Percentiles rank a stretch among this genome's conserved stretches.
Evolutionary conservation across 2,113 vertebrate genomes (phyloP).

Genomic region (Ploceus nigricollis): DNA sequence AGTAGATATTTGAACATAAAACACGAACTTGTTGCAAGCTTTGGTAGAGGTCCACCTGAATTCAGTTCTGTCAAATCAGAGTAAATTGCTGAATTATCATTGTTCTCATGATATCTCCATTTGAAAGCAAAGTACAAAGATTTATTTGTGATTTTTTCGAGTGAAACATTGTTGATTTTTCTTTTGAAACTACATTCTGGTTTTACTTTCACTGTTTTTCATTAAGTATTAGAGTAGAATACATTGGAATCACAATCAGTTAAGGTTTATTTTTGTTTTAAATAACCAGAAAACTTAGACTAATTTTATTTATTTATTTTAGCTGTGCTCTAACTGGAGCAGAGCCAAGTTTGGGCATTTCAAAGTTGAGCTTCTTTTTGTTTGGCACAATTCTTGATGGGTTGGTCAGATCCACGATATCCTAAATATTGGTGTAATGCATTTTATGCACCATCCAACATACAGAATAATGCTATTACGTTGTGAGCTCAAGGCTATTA

Average conservation of each 20-base stretch:
- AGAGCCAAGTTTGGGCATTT: background rate
- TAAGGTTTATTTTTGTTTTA: background rate
- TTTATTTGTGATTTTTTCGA: background rate
- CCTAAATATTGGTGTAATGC: constrained; percentile 29
- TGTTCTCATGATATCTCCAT: background rate
- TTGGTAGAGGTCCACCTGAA: background rate
- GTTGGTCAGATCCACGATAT: background rate
- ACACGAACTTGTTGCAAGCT: background rate
- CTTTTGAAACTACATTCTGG: background rate
- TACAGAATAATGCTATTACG: background rate
- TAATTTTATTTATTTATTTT: background rate
- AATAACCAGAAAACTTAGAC: background rate
- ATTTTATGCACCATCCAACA: background rate
- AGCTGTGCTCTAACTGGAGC: background rate
- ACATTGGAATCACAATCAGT: background rate
- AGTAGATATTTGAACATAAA: background rate
- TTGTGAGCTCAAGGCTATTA: background rate
- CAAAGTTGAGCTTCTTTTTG: background rate
- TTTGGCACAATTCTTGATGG: background rate
- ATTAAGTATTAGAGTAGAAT: background rate
- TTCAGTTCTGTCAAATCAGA: background rate
- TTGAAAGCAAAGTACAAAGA: background rate
- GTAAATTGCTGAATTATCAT: background rate
- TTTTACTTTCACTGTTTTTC: background rate
- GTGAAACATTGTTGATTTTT: background rate